These are phyloP conservation scores for Andrena haemorrhoa DNA, from an alignment of 2,888 invertebrate species.

Conservation along the genomic window DNA sequence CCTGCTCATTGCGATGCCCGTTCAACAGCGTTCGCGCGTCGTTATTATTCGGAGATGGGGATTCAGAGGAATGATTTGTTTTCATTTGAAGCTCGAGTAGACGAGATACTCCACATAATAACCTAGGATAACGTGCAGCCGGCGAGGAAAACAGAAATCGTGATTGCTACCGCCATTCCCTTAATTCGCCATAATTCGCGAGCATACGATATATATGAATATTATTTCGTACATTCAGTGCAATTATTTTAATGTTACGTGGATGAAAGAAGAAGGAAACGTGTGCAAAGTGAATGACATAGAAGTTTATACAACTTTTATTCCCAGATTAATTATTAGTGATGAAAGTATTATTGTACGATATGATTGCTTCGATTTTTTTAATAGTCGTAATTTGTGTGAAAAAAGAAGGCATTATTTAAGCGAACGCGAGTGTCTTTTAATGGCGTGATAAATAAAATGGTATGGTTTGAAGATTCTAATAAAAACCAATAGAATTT, in stretches of 20 bases:
- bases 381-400: too few species aligned
- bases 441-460: too few species aligned
- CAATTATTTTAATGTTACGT: neutral
- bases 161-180: neutral
- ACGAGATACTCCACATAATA: constrained; percentile 29
- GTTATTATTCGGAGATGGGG: constrained; percentile 42
- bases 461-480: too few species aligned
- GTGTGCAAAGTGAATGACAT: too few species aligned
- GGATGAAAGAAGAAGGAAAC: too few species aligned
- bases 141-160: constrained; percentile 1
- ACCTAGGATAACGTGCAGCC: constrained; percentile 40
- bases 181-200: constrained; percentile 43
- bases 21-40: constrained; percentile 9
- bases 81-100: constrained; percentile 50
- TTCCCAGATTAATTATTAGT: too few species aligned
- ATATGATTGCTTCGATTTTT: too few species aligned
- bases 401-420: too few species aligned
- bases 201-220: constrained; percentile 7
- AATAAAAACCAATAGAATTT: too few species aligned
- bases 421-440: too few species aligned
- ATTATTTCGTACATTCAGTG: neutral
- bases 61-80: constrained; percentile 59
- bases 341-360: too few species aligned
- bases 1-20: constrained; percentile 13
- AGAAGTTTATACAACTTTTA: too few species aligned